phyloP scores from a whole-genome alignment of 2,888 invertebrate species.

The Parthenolecanium corni region DNA sequence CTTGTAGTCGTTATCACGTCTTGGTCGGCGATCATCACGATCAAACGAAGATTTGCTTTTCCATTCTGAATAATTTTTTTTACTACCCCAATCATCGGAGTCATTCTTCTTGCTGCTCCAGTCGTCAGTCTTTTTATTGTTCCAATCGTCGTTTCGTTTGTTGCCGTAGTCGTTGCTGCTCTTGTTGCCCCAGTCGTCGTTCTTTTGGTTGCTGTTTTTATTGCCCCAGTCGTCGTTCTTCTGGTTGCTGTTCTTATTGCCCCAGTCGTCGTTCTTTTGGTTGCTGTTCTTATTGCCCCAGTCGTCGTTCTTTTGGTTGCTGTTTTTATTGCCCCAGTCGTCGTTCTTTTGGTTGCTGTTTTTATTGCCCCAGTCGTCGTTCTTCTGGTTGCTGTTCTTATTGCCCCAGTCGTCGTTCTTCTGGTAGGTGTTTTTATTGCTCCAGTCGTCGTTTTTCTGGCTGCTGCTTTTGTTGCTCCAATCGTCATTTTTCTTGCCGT shows the following conservation, averaged over 20 bases:
- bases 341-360: background rate
- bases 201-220: no score
- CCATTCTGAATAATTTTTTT: no score
- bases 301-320: no score
- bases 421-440: background rate
- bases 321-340: slow-evolving; percentile 30
- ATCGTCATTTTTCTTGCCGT: slow-evolving; percentile 29
- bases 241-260: no score
- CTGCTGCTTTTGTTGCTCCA: background rate
- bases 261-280: no score
- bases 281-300: no score
- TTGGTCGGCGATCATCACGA: no score
- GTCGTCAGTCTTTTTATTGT: slow-evolving; percentile 29
- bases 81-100: slow-evolving; percentile 2
- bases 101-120: background rate
- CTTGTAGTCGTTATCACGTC: slow-evolving; percentile 5
- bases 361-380: background rate
- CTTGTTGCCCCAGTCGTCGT: no score
- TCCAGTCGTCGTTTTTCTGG: background rate
- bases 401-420: background rate
- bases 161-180: no score
- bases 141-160: no score
- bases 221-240: no score
- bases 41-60: no score
- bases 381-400: background rate